phyloP scores from a whole-genome alignment of 37 sponge, comb jelly and placozoan genomes.

The Eunapius fragilis region DNA sequence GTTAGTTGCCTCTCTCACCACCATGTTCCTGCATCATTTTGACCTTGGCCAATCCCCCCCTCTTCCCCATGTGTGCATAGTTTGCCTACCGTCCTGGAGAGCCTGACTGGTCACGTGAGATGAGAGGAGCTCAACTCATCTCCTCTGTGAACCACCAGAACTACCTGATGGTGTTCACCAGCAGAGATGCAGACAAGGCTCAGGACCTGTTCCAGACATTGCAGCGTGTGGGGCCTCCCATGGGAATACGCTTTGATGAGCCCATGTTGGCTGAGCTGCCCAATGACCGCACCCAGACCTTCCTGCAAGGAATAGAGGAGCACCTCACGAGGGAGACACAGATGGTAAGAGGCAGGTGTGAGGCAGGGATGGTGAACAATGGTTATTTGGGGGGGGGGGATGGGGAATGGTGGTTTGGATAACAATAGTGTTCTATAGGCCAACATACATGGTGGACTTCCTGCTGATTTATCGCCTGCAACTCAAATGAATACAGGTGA shows the following conservation, averaged over 20 bases:
- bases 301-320: conserved; percentile 44
- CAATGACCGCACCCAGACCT: conserved; percentile 82
- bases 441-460: no score
- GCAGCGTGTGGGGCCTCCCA: conserved; percentile 76
- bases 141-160: conserved; percentile 33
- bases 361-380: no score
- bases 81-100: conserved; percentile 41
- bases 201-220: conserved; percentile 71
- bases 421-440: no score
- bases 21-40: not conserved
- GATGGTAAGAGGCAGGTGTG: conserved; percentile 19
- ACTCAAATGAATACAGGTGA: no score
- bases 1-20: not conserved
- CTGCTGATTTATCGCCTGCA: no score
- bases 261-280: conserved; percentile 41
- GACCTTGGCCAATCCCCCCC: no score
- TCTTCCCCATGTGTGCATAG: conserved; percentile 34
- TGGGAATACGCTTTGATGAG: conserved; percentile 70
- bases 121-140: conserved; percentile 74
- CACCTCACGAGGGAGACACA: conserved; percentile 28
- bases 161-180: conserved; percentile 68
- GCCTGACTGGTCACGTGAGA: conserved; percentile 83
- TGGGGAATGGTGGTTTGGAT: no score
- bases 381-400: no score
- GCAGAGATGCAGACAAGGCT: conserved; percentile 55